Evolutionary conservation across 2,113 vertebrate species (phyloP), one percentile per base, ranked within the genome.

Genomic region (Rattus rattus): DNA sequence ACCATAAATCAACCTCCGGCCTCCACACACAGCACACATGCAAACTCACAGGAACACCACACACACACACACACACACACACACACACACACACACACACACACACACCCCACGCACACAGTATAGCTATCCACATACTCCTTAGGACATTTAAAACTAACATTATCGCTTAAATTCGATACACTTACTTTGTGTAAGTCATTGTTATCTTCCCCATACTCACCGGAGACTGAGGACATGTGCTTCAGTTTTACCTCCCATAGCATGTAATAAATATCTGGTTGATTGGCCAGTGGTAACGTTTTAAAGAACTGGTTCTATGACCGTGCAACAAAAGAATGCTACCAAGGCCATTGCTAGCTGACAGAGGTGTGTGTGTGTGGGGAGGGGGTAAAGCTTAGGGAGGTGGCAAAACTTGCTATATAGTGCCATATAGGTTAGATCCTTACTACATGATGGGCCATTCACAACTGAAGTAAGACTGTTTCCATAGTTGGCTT

Each of bases 201-300:
- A 22, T 61, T 63, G 6, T 49, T 70, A n/a, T 28, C 59, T 91
- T 94, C 47, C 20, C 73, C 0, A 91, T 14, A 5, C 39, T 85
- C 36, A 86, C 10, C 24, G 43, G 61, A 94, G 47, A 13, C 67
- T 75, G 7, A 47, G 54, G 54, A 56, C 79, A 69, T 43, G n/a
- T 5, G 19, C 14, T 88, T 96, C 36, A 61, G 47, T 39, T 92
- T 30, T 75, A 30, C 17, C 2, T 65, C 12, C 16, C 2, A 19
- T 10, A 91, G 54, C 43, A 39, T 30, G 93, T 93, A 92, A 85
- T 88, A 92, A 92, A 69, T 47, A 43, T 75, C 79, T 75, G 39
- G 75, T 90, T 88, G 39, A 65, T 89, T 89, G 81, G 67, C 33
- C 79, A 49, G 30, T 43, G 90, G 3, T 54, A 49, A 69, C n/a